Evolutionary conservation across 2,113 vertebrate genomes (phyloP).

Genomic region (Donacobius atricapilla): DNA sequence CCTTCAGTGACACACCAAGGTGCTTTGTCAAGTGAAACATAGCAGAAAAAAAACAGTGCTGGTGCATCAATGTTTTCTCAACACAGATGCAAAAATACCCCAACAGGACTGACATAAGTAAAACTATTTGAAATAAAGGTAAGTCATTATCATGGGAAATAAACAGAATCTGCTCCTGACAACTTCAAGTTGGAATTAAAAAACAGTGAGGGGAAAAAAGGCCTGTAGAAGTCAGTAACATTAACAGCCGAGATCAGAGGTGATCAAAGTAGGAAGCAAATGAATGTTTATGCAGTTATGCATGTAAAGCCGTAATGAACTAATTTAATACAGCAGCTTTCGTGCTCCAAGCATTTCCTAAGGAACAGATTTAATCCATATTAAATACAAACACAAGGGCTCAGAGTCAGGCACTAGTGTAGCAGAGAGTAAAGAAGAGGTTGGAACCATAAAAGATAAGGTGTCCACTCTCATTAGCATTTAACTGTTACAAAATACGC

Average conservation of each 20-base stretch:
- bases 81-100: not conserved
- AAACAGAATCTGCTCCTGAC: not conserved
- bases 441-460: not conserved
- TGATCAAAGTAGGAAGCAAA: constrained; percentile 20
- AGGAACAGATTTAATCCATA: constrained; percentile 15
- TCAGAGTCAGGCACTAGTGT: not conserved
- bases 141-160: not conserved
- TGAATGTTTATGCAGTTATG: constrained; percentile 1
- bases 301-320: constrained; percentile 5
- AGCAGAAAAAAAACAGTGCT: not conserved
- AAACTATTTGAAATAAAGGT: not conserved
- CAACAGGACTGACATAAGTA: not conserved
- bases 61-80: not conserved
- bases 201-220: not conserved
- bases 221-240: not conserved
- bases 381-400: not conserved
- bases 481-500: not conserved
- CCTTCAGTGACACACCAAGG: constrained; percentile 15
- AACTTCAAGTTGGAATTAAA: not conserved
- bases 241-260: not conserved
- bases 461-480: not conserved
- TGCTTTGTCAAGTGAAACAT: not conserved
- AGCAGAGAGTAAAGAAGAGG: not conserved
- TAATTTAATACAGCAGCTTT: constrained; percentile 21
- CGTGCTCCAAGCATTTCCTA: constrained; percentile 14